Evolutionary conservation across 1,140 invertebrate species (phyloP), one percentile per base, ranked within the genome.

Genomic region (Camponotus pennsylvanicus): DNA sequence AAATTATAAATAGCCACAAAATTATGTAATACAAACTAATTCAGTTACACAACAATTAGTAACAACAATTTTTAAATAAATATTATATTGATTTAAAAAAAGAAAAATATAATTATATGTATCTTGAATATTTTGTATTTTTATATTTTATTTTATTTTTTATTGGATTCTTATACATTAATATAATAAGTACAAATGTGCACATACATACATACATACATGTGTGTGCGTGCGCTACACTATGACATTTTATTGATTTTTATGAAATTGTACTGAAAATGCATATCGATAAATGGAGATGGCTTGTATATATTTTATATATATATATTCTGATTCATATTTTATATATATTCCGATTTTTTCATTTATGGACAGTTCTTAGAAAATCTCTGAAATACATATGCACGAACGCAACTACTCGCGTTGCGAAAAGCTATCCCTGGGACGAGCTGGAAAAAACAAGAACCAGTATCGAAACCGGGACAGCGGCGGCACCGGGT

Each of bases 401-500:
- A 64, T 63, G 57, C 45, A 49, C 77, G 71, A 84, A 84, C 61
- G 34, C 34, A 84, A 13, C 4, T 8, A 9, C 3, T 8, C 11
- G 57, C 42, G 21, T 37, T 84, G 8, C 32, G 42, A 77, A 49
- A n/a, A 40, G 15, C 2, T 8, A 8, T 27, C 73, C 42, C 52
- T n/a, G 34, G 66, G 52, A 7, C 13, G 13, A 57, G 37, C 34
- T 27, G 34, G 73, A 77, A 84, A 84, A 84, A 49, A 8, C 61
- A 21, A 34, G 32, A 52, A 77, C 52, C 42, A 64, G 40, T 34
- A 37, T 64, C 61, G 42, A 49, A 83, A 84, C 32, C 45, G n/a
- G 70, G 57, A 66, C 45, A 59, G 59, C 71, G n/a, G 59, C 71
- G 40, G 66, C 77, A 86, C 49, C 87, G 45, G 59, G 55, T 88